Evolutionary conservation across 2,797 vertebrate genomes (phyloP), one percentile per base, ranked within the genome.

Genomic region (Allobates femoralis): DNA sequence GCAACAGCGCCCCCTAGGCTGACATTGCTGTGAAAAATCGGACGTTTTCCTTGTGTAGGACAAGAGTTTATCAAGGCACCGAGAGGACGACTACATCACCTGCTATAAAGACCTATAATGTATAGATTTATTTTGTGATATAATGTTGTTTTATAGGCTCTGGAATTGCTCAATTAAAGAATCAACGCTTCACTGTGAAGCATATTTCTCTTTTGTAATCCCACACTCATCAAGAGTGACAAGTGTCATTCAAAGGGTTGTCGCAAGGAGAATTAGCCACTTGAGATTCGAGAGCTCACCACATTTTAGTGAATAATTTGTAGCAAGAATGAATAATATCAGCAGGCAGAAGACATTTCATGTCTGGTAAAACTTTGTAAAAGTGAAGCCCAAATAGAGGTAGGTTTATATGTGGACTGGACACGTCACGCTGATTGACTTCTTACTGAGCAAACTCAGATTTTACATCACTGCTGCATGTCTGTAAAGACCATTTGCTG

Each of bases 181-280:
- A 46, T 78, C 75, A 67, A 37, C 41, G 51, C 76, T 71, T 55
- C 21, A 34, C 46, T 30, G 51, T 66, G 41, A 85, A 60, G 32
- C 67, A 83, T 66, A 64, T 79, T 73, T 78, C 75, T 62, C 58
- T 84, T 84, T 74, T 62, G 75, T 62, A 79, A 87, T 79, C 60
- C 51, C 34, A 84, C 81, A 46, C 79, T 77, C 66, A 75, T 76
- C 58, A 55, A 67, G 64, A 87, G 75, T 84, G 86, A 87, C 81
- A 79, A 79, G 86, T 87, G 86, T 87, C 86, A 79, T 80, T 69
- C 64, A 83, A 87, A 69, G 81, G 60, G 81, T 73, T 79, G 86
- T 77, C 66, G 32, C 86, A 87, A 87, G 86, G 86, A 87, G 86
- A 87, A 87, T 84, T 69, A 32, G 81, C 41, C 75, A 26, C 81